Percentiles rank a stretch among this genome's conserved stretches.
These are phyloP conservation scores for Eupeodes luniger DNA, from an alignment of 2,888 invertebrate genomes.

Conservation along the genomic window DNA sequence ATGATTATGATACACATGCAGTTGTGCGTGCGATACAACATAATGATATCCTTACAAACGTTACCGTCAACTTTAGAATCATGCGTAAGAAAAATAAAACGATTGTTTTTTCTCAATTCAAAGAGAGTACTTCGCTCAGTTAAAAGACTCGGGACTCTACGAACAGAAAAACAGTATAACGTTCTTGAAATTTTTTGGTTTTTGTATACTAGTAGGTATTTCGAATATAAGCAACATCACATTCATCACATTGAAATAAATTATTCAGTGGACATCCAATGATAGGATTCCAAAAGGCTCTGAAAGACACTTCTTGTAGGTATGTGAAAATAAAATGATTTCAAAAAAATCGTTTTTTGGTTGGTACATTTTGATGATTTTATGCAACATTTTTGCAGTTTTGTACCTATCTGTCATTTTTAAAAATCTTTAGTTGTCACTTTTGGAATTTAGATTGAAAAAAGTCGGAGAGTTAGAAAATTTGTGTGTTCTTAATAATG, in stretches of 20 bases:
- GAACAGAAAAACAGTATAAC: no score
- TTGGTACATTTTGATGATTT: neutral
- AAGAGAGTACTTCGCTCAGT: no score
- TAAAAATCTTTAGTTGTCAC: no score
- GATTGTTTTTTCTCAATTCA: no score
- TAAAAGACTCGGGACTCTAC: no score
- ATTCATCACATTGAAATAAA: neutral
- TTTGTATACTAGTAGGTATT: no score
- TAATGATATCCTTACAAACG: conserved; percentile 37
- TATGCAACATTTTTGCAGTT: conserved; percentile 8
- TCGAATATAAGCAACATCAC: neutral
- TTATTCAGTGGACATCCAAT: neutral
- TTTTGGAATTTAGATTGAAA: no score
- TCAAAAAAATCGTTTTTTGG: neutral
- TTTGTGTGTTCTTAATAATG: no score
- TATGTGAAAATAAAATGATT: no score
- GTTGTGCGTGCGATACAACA: conserved; percentile 57
- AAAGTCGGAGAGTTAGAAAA: no score
- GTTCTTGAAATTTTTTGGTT: no score
- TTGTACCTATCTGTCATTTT: neutral
- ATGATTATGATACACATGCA: conserved; percentile 21
- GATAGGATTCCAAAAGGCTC: neutral
- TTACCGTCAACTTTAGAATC: neutral
- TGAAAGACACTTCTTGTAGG: neutral
- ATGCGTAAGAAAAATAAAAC: no score